Base-by-base conservation (phyloP, 2,888 invertebrate genomes). In the Diaprepes abbreviatus region DNA sequence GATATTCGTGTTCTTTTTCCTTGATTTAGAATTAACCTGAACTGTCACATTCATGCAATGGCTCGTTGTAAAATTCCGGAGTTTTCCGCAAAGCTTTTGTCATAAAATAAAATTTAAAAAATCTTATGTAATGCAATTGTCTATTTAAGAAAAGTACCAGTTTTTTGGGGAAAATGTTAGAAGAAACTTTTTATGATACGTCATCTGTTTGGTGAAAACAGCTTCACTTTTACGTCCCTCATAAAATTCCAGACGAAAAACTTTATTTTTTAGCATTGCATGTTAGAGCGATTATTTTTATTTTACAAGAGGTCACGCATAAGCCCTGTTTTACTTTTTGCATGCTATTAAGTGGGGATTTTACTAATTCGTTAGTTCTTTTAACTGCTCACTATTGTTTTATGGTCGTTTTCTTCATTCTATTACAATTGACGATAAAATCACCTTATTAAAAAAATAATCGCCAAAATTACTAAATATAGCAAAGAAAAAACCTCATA, bases 241-340 rank as follows among this genome's bases (percentile, higher is more conserved):
- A 33, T 64, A 64, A 64, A 63, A 54, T 40, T 1, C 12, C 16
- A 3, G 12, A 52, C 50, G 12, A 52, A 31, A 33, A 43, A 43
- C 31, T 28, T 17, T 35, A 35, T 45, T 62, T 58, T 68, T 67
- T 38, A 40, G 54, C 52, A 50, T 58, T 43, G 66, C 66, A 67
- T 67, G 66, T 60, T 35, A 54, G 35, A 21, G 14, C 38, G 33
- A 33, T 17, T 48, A 54, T 60, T 60, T 28, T 36, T 38, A 35
- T 55, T 64, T 54, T 60, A 52, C 21, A 31, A 59, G 60, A 59
- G 60, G 60, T 60, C 66, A 67, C 60, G 66, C 60, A 67, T 67
- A 24, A 60, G 54, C 28, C 33, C 33, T 16, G 17, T 43, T 64
- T 58, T 43, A 43, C 58, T 58, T 55, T 54, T 55, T 55, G 55